Conservation (phyloP, 1,140 invertebrate genomes). For the Frieseomelitta varia region DNA sequence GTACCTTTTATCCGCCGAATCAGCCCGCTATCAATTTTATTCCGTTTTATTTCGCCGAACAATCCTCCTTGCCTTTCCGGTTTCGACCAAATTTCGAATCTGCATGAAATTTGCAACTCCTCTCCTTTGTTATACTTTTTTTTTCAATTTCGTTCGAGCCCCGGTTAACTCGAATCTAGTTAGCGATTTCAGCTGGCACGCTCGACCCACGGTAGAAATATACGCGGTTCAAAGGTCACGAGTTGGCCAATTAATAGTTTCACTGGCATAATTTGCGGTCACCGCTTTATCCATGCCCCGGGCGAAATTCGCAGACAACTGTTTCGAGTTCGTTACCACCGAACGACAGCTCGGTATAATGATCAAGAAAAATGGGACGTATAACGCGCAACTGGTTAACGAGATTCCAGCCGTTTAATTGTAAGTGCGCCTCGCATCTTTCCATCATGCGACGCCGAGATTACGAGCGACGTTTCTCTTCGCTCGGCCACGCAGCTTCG, state of each 20-base stretch:
- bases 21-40: background rate
- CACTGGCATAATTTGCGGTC: slow-evolving; percentile 29
- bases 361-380: slow-evolving; percentile 18
- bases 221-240: slow-evolving; percentile 15
- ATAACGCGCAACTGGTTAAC: background rate
- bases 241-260: slow-evolving; percentile 50
- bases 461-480: slow-evolving; percentile 3
- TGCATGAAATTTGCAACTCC: background rate
- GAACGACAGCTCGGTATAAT: slow-evolving; percentile 5
- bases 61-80: background rate
- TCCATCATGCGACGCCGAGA: background rate
- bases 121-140: background rate
- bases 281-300: background rate
- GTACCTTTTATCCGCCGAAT: background rate
- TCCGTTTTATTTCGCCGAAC: background rate
- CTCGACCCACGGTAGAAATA: background rate
- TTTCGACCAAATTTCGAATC: background rate
- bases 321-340: background rate
- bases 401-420: slow-evolving; percentile 6
- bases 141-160: background rate
- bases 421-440: background rate
- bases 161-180: background rate
- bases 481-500: background rate
- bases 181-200: background rate
- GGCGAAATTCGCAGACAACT: background rate